Evolutionary conservation across 2,797 vertebrate species (phyloP), one percentile per base, ranked within the genome.

Genomic region (Danio albolineatus): DNA sequence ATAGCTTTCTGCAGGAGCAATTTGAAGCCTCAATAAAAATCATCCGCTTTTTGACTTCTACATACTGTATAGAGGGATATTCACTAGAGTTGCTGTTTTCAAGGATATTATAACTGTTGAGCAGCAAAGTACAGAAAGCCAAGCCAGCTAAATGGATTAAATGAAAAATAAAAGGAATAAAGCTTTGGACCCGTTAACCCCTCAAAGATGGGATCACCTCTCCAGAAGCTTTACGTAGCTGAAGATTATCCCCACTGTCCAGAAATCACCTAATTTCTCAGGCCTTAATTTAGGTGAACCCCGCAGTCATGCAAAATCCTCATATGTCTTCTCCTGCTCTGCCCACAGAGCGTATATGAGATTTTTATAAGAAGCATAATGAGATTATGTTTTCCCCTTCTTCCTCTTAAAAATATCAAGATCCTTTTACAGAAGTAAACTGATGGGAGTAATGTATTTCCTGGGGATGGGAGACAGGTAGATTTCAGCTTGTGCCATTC

Each of bases 401-500:
- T 17, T 62, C 9, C 87, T 89, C 82, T 83, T 72, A 79, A 89
- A 90, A 89, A 80, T 85, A 67, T 61, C 69, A 77, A 78, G 75
- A 70, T 85, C 86, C 85, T 81, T 69, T 82, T 28, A 28, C 28
- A 73, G 79, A 90, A 89, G 90, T 89, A 90, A 91, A 92, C 89
- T 87, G 86, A 86, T 81, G 65, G 60, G 80, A 84, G 85, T 84
- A 87, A 92, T 89, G 89, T 88, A 92, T 91, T 82, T 49, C 83
- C 87, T 86, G 88, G 82, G 85, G 88, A 89, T 86, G 85, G 82
- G 82, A 86, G 88, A 90, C 91, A 93, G 90, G 91, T 92, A 90
- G 89, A 85, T 89, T 92, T 92, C 89, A 90, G 91, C 83, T 86
- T 88, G 89, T 85, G 87, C 89, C 80, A 79, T 90, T 91, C 89